These are phyloP conservation scores for Coenonympha arcania DNA, from an alignment of 2,888 invertebrate genomes.

Conservation along the genomic window DNA sequence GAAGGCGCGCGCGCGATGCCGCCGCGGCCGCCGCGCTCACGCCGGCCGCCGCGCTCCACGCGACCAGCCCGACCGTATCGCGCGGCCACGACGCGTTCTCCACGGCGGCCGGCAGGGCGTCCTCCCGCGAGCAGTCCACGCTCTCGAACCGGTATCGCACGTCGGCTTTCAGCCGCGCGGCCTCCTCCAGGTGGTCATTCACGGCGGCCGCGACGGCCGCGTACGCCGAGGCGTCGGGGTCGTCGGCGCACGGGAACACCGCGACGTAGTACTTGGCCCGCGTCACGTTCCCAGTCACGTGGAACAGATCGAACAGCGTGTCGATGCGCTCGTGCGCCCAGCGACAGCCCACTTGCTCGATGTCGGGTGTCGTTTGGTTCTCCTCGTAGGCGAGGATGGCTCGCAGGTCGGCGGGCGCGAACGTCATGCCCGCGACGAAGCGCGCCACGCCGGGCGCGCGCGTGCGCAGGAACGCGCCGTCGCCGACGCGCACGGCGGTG, in stretches of 20 bases:
- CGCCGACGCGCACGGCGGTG: slow-evolving; percentile 17
- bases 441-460: slow-evolving; percentile 19
- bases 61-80: slow-evolving; percentile 2
- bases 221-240: slow-evolving; percentile 1
- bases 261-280: background rate
- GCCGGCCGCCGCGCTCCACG: slow-evolving; percentile 20
- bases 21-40: background rate
- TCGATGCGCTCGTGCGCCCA: slow-evolving; percentile 17
- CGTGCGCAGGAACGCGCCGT: slow-evolving; percentile 12
- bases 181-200: background rate
- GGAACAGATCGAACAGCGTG: background rate
- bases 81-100: slow-evolving; percentile 8
- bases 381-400: slow-evolving; percentile 18
- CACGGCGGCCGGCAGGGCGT: background rate
- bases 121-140: slow-evolving; percentile 22
- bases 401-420: slow-evolving; percentile 7
- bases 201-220: background rate
- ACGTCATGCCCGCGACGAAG: slow-evolving; percentile 4
- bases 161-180: background rate
- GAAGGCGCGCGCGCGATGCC: slow-evolving; percentile 7
- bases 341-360: slow-evolving; percentile 20
- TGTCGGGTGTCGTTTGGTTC: background rate
- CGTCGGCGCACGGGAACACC: slow-evolving; percentile 7
- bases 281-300: background rate
- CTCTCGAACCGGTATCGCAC: background rate